Conservation (phyloP, 1,140 invertebrate genomes). For the Latrodectus geometricus region DNA sequence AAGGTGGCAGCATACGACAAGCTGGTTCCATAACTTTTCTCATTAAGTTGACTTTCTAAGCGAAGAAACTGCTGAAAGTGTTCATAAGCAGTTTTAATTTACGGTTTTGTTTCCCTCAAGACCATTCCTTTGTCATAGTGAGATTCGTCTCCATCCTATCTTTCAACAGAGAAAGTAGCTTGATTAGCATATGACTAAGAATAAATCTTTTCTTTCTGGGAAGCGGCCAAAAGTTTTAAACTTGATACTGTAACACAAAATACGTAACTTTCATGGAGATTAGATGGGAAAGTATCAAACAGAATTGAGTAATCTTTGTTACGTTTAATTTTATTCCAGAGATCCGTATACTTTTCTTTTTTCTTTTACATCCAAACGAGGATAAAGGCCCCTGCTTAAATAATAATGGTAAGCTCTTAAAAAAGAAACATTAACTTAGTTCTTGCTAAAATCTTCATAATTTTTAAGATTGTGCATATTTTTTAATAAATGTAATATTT, state of each 20-base stretch:
- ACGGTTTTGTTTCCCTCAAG: conserved; percentile 49
- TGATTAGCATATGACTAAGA: conserved; percentile 52
- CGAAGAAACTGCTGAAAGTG: conserved; percentile 37
- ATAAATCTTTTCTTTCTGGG: conserved; percentile 27
- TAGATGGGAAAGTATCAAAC: conserved; percentile 20
- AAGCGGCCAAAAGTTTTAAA: conserved; percentile 19
- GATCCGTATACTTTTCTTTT: no score
- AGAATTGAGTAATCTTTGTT: background rate
- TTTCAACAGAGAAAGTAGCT: conserved; percentile 33
- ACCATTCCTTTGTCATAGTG: conserved; percentile 50
- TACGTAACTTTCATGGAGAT: conserved; percentile 46
- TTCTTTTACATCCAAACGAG: no score
- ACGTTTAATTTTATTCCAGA: no score
- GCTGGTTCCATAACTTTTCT: conserved; percentile 45
- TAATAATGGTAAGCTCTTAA: no score
- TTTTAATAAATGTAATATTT: no score
- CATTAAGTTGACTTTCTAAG: conserved; percentile 36
- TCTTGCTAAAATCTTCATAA: no score
- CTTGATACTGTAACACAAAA: conserved; percentile 21
- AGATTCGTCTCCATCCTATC: conserved; percentile 42
- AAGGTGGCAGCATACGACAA: background rate
- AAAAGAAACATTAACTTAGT: no score
- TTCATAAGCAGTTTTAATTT: conserved; percentile 57
- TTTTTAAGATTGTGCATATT: no score
- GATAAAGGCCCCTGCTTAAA: no score